Base-by-base conservation (phyloP, 2,113 vertebrate species). In the Ciconia stormi region DNA sequence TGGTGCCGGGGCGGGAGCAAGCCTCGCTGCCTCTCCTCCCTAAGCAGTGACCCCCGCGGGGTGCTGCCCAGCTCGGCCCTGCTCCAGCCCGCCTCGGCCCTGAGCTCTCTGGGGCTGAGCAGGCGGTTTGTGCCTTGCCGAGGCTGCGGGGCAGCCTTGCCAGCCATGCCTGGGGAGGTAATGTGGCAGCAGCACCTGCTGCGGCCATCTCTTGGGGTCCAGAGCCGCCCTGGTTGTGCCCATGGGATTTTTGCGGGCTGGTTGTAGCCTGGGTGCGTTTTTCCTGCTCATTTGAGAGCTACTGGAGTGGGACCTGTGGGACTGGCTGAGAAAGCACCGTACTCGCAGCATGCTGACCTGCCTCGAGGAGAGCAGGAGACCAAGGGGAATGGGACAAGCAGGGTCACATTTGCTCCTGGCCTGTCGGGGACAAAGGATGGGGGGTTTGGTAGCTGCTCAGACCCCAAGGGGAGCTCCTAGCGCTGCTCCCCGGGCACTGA, bases 341-440 rank as follows among this genome's bases (percentile, higher is more conserved):
- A 69, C 36, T 44, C 0, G 2, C 61, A 56, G 69, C 14, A 1
- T 4, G 22, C 25, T 21, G 50, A 15, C 58, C 71, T 67, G 42
- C 42, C 71, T 27, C 1, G 1, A 7, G 83, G 82, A 46, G 56
- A 71, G 63, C 56, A 47, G n/a, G 46, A 49, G 23, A 21, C 46
- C 26, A 16, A 34, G 32, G 65, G 79, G n/a, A 71, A 22, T 0
- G 0, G 61, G 52, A 62, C 73, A 38, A 34, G 77, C n/a, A 42
- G 73, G 11, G 55, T 26, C 49, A 52, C 9, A 0, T 52, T 78
- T 74, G 56, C 56, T 79, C 49, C 72, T 53, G 69, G 61, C 36
- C 46, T 0, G 0, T 4, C 1, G 3, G 40, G 65, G 27, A n/a
- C 6, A 2, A 50, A 56, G 67, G 53, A 46, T 26, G 20, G 26